Conservation (phyloP, 2,888 invertebrate genomes). For the Catocala nupta region DNA sequence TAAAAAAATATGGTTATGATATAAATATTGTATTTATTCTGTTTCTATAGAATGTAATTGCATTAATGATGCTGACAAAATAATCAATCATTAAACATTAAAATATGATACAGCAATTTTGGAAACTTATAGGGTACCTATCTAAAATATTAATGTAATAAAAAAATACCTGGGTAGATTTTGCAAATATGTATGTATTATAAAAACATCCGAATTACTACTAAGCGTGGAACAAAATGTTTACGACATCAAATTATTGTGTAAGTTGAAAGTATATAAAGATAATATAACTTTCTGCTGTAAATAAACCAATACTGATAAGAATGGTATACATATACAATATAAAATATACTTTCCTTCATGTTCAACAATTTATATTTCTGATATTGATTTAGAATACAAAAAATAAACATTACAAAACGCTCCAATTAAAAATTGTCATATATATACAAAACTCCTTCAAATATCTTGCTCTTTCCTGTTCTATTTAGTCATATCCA, state of each 20-base stretch:
- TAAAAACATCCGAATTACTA: conserved; percentile 48
- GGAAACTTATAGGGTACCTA: conserved; percentile 60
- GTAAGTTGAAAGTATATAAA: conserved; percentile 34
- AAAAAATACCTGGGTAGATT: conserved; percentile 45
- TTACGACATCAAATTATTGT: conserved; percentile 46
- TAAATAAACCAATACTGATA: conserved; percentile 54
- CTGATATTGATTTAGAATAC: conserved; percentile 74
- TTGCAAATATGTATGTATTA: conserved; percentile 41
- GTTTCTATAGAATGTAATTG: conserved; percentile 77
- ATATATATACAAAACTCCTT: conserved; percentile 69
- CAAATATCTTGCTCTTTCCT: conserved; percentile 68
- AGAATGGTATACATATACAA: conserved; percentile 56
- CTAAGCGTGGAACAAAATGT: conserved; percentile 50
- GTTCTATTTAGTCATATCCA: conserved; percentile 59
- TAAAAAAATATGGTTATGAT: conserved; percentile 62
- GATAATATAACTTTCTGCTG: conserved; percentile 39
- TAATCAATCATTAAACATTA: conserved; percentile 61
- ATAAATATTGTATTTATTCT: conserved; percentile 80
- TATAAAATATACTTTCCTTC: conserved; percentile 74
- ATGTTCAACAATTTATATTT: conserved; percentile 78
- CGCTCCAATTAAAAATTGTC: conserved; percentile 68
- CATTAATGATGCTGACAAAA: conserved; percentile 74
- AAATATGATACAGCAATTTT: conserved; percentile 69
- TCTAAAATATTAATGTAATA: conserved; percentile 46
- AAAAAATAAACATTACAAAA: conserved; percentile 67